Evolutionary conservation across 2,888 invertebrate genomes (phyloP).

Genomic region (Drosophila yooni): DNA sequence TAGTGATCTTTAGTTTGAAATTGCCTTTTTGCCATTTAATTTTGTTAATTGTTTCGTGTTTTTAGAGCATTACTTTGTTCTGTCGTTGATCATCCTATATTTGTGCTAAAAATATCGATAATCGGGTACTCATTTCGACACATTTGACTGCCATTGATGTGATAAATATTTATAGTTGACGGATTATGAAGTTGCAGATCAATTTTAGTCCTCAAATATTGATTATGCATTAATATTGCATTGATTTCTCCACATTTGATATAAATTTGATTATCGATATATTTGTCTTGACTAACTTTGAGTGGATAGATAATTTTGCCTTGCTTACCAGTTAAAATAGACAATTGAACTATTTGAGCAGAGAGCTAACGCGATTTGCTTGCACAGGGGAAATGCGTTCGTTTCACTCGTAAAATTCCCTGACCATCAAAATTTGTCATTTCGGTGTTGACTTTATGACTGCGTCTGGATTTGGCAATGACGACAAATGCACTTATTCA

Average conservation of each 20-base stretch:
- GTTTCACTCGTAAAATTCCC: background rate
- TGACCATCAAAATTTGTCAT: constrained; percentile 13
- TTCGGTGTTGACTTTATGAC: constrained; percentile 35
- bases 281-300: too few species aligned
- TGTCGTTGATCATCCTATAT: background rate
- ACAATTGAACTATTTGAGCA: too few species aligned
- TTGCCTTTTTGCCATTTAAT: background rate
- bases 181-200: too few species aligned
- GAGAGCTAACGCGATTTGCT: background rate
- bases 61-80: background rate
- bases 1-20: background rate
- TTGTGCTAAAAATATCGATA: background rate
- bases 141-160: too few species aligned
- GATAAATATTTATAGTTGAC: background rate
- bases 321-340: too few species aligned
- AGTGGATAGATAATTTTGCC: too few species aligned
- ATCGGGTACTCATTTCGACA: too few species aligned
- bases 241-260: background rate
- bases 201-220: too few species aligned
- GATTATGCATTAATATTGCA: background rate
- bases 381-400: background rate
- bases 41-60: background rate
- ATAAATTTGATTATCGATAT: too few species aligned
- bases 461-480: constrained; percentile 58
- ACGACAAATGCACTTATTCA: constrained; percentile 51